Evolutionary conservation across 2,797 vertebrate genomes (phyloP), one percentile per base, ranked within the genome.

Genomic region (Gymnopithys bicolor): DNA sequence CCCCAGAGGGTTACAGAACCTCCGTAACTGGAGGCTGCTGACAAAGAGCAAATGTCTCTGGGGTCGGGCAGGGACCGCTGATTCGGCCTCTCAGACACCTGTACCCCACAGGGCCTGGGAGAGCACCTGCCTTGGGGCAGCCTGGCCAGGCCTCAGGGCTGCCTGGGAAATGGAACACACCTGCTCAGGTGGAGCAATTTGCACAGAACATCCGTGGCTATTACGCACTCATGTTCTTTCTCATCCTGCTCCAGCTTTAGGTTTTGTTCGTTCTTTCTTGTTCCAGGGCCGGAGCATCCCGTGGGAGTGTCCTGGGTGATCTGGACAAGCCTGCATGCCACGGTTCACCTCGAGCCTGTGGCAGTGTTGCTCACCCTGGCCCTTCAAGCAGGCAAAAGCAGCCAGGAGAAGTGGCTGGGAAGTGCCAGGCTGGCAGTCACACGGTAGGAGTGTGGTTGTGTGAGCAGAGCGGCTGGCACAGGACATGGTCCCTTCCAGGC

Each of bases 191-290:
- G 79, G 9, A 70, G n/a, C 71, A 41, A 13, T 86, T 80, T 81
- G 79, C 85, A 86, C 5, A 0, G 60, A 77, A 49, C 45, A 33
- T 49, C 48, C 13, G 3, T 13, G 30, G 19, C 37, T 74, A 22
- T 85, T 74, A 22, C 3, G 37, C 19, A 27, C 19, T 55, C 17
- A 2, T 30, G 60, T 48, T 91, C 71, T 32, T 63, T 56, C 67
- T 73, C 48, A 33, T 55, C 43, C 59, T 68, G 49, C 37, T 70
- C 35, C 70, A 90, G 74, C 69, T 69, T 70, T 1, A 46, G 37
- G 24, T 69, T 56, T 59, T 0, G 0, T 56, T 81, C 0, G 0
- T 33, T 81, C 46, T 39, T 33, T 66, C 67, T 87, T 1, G 0
- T 73, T 76, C 21, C 84, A 73, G 67, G 60, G 43, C 68, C 19